Evolutionary conservation across 92 coral and sea anemone species (phyloP), one percentile per base, ranked within the genome.

Genomic region (Zoanthus gigantus): DNA sequence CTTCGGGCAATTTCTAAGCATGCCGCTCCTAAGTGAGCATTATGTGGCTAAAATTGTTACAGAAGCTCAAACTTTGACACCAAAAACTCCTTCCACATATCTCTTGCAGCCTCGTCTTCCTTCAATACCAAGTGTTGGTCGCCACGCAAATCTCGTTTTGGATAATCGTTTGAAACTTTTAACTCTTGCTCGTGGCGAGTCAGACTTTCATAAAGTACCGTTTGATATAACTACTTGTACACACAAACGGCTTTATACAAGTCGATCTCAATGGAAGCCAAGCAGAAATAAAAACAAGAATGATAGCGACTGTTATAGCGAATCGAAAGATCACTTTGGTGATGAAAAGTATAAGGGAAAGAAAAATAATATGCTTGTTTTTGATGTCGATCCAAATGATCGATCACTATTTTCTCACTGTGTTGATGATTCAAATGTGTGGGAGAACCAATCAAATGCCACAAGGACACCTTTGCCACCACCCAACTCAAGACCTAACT

Each of bases 21-120:
- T 93, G 89, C 91, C 93, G 11, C 78, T 87, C 0, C 50, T 95
- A 54, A 93, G 83, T 61, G 95, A 95, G 15, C 88, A 86, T 31
- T 91, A 95, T 60, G 90, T 92, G 9, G 98, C 96, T 30, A 95
- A 87, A 79, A 94, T 95, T 30, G 86, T 92, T 10, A 80, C 88
- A 61, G 72, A 88, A 18, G 95, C 93, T 1, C 87, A 88, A 17
- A 65, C 67, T 45, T 28, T 88, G 10, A 93, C 87, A 13, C 95
- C 95, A 7, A 89, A 90, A 29, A 89, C 86, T 34, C 95, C 96
- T 0, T 89, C 93, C 0, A 85, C 88, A 0, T 94, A 93, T 32
- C 83, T 97, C 18, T 83, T 97, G 28, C 96, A 90, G 54, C 99
- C 98, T 9, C 96, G 92, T 45, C 90, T 97, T 7, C 99, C 99